Evolutionary conservation across 2,113 vertebrate species (phyloP), one percentile per base, ranked within the genome.

Genomic region (Hirundichthys speculiger): DNA sequence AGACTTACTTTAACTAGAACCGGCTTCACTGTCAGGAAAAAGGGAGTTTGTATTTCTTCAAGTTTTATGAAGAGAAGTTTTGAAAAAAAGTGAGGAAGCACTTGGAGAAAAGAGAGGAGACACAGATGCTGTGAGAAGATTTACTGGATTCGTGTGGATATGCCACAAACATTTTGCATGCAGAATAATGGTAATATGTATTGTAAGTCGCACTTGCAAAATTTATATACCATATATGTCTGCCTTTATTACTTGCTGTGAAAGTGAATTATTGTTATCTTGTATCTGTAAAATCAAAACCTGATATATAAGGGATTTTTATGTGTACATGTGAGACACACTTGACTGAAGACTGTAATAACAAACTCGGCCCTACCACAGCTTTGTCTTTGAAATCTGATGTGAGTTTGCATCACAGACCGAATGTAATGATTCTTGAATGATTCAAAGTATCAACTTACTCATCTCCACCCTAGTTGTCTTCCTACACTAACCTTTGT

Each of bases 391-490:
- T 2, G 0, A 73, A 40, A 66, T 60, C 48, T 40, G 21, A 46
- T 43, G 60, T 14, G n/a, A 75, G 58, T 72, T 73, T 54, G 27
- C 56, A 46, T 64, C 50, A 60, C 30, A 10, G 40, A 14, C 34
- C 3, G n/a, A 63, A 34, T 11, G 1, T 8, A 47, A 1, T 64
- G 50, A 45, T 64, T 51, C 79, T 41, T 40, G 13, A 56, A 4
- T 52, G 60, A 53, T 70, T 84, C 43, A 56, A 22, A 38, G 43
- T 75, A 40, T 69, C 57, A 24, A 50, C 13, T 18, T 47, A 54
- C 52, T 75, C 75, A 64, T 81, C 75, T 64, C 67, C 84, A 82
- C 78, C 85, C 85, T 53, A 58, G 68, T 71, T 53, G 11, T 73
- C 71, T 79, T 76, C 84, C 68, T 15, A 81, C 80, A 62, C 82